phyloP scores from a whole-genome alignment of 2,797 vertebrate genomes.

The Alfaro cultratus region DNA sequence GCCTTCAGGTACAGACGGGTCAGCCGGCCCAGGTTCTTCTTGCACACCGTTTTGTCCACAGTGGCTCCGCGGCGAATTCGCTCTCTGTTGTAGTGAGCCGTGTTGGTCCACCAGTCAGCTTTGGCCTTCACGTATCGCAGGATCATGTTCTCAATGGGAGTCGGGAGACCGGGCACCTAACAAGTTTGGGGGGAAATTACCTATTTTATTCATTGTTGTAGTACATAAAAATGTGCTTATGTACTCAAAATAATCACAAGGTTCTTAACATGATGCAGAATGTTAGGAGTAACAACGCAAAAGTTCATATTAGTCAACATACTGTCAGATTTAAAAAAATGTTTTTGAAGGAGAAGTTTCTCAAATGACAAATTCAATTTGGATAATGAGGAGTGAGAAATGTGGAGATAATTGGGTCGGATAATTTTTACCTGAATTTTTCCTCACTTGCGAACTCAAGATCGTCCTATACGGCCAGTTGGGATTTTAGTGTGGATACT shows the following conservation, averaged over 20 bases:
- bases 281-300: not conserved
- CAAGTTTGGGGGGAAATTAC: not conserved
- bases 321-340: not conserved
- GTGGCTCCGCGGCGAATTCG: slow-evolving; percentile 97
- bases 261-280: not conserved
- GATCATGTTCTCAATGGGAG: slow-evolving; percentile 99
- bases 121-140: slow-evolving; percentile 98
- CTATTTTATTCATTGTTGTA: not conserved
- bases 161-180: slow-evolving; percentile 96
- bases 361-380: not conserved
- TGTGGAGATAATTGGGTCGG: not conserved
- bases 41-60: slow-evolving; percentile 98
- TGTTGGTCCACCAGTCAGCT: slow-evolving; percentile 99
- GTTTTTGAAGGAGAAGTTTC: not conserved
- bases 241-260: not conserved
- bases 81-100: slow-evolving; percentile 98
- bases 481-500: not conserved
- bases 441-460: not conserved
- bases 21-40: slow-evolving; percentile 97
- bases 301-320: not conserved
- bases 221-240: not conserved
- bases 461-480: not conserved
- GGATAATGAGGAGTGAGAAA: not conserved
- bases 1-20: slow-evolving; percentile 97
- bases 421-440: not conserved